phyloP scores from a whole-genome alignment of 2,113 vertebrate genomes.

The Elaphurus davidianus region DNA sequence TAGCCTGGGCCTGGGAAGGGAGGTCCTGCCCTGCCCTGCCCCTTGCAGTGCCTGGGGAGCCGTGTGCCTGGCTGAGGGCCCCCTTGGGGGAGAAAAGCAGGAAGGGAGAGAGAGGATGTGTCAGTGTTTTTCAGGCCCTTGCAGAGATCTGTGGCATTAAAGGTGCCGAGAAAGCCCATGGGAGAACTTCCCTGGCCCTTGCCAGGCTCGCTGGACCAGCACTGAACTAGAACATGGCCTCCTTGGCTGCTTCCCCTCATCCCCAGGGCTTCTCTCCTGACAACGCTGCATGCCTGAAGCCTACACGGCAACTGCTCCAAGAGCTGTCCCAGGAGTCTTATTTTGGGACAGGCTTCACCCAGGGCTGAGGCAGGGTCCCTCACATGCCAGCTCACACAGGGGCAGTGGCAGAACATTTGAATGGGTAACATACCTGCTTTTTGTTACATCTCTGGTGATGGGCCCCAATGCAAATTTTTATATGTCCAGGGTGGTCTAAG shows the following conservation, averaged over 20 bases:
- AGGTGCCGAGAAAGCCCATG: background rate
- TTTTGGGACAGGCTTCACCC: background rate
- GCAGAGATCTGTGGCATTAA: background rate
- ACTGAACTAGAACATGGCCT: background rate
- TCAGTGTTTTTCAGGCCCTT: background rate
- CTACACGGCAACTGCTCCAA: background rate
- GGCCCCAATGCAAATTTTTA: too few species aligned
- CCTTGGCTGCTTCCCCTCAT: background rate
- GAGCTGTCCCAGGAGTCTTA: background rate
- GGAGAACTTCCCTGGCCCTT: background rate
- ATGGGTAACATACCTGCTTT: background rate
- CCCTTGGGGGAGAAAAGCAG: background rate
- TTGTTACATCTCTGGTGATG: background rate
- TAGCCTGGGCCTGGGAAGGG: background rate
- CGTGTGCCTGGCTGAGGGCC: background rate
- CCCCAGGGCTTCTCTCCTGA: background rate
- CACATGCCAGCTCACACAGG: background rate
- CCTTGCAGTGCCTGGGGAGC: slow-evolving; percentile 18
- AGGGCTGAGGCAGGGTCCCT: background rate
- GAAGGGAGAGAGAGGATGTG: background rate
- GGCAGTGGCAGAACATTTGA: background rate
- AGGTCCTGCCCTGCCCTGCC: background rate
- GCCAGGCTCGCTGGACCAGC: background rate
- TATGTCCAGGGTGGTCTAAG: background rate
- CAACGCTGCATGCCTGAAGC: rapidly evolving